Conservation (phyloP, 2,113 vertebrate genomes). For the Mus musculus region DNA sequence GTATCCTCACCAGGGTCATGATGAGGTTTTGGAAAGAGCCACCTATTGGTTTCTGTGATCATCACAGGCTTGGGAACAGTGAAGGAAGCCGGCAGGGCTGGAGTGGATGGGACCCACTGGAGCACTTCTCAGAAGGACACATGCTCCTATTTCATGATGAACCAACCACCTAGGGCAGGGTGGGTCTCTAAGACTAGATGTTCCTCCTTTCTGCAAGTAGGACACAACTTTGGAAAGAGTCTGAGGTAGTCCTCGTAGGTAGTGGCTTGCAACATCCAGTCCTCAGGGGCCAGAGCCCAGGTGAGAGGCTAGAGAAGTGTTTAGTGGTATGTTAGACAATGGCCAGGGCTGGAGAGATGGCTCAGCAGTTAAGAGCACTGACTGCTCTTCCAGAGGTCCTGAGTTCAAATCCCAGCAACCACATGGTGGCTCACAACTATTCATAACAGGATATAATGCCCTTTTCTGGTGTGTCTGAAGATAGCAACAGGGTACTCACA, state of each 20-base stretch:
- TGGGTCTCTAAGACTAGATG: neutral
- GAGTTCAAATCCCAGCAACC: too few relatives aligned
- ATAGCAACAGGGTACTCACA: too few relatives aligned
- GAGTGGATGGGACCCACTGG: too few relatives aligned
- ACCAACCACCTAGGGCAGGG: too few relatives aligned
- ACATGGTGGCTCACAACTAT: too few relatives aligned
- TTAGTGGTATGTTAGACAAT: neutral
- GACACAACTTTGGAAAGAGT: neutral
- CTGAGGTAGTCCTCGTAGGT: neutral
- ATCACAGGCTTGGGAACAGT: neutral
- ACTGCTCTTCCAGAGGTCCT: too few relatives aligned
- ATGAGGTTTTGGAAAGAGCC: neutral
- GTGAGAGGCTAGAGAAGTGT: neutral
- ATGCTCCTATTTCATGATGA: neutral
- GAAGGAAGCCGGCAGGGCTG: neutral
- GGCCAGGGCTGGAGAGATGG: too few relatives aligned
- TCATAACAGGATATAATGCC: too few relatives aligned
- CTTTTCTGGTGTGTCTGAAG: too few relatives aligned
- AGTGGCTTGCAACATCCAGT: neutral
- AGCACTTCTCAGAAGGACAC: neutral
- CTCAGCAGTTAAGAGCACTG: too few relatives aligned
- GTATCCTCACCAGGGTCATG: neutral
- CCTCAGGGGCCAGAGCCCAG: neutral
- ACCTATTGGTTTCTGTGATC: neutral
- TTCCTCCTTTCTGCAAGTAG: neutral